Base-by-base conservation (phyloP, 1,140 invertebrate genomes). In the Neodiprion lecontei region DNA sequence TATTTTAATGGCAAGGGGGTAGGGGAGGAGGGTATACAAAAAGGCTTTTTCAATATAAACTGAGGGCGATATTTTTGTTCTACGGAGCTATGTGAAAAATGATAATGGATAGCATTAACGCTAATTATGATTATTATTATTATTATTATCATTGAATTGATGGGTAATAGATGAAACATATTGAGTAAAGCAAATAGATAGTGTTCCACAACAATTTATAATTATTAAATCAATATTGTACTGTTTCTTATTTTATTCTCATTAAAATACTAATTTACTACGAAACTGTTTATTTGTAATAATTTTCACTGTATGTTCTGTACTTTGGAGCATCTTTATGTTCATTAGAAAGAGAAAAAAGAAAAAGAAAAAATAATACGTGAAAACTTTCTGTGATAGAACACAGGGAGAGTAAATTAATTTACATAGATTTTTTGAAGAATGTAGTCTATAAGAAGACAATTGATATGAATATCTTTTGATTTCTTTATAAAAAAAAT, bases 221-320 rank as follows among this genome's bases (percentile, higher is more conserved):
- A 83, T 85, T 84, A 82, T 77, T 82, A 80, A 80, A 84, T 83
- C 80, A 87, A 84, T 83, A 85, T 86, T 87, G 83, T 87, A 87
- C 84, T 82, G 84, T 87, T 88, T 87, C 81, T 84, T 84, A 86
- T 86, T 88, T 87, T 84, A 87, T 87, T 86, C 80, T 85, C 82
- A 84, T 83, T 87, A 87, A 86, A 85, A 86, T 40, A 85, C 77
- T 78, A 83, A 81, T 84, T 83, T 85, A 82, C 78, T 73, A 80
- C 74, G 76, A 77, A 74, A 74, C 77, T 77, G 78, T 71, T 78
- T 70, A 70, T 70, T 70, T 78, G 21, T 17, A 49, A 40, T 40
- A 71, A 21, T 12, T 69, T 69, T 47, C 17, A 23, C 40, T 69
- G 17, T 69, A 23, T 69, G 12, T 69, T 69, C 67, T 69, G 67